phyloP scores from a whole-genome alignment of 2,888 invertebrate genomes.

The Atrina japonica region DNA sequence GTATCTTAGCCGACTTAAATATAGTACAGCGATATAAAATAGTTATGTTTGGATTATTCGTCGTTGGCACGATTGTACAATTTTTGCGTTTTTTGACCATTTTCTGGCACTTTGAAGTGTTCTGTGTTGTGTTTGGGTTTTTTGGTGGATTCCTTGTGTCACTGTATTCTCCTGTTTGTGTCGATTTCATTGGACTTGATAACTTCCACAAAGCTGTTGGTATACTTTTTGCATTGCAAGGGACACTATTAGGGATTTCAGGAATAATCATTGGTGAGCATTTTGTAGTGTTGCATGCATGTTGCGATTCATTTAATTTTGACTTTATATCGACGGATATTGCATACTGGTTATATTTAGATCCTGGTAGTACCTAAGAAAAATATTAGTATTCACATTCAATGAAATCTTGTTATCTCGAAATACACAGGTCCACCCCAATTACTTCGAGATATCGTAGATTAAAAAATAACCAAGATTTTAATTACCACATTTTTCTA shows the following conservation, averaged over 20 bases:
- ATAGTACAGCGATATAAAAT: slow-evolving; percentile 15
- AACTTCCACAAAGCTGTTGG: slow-evolving; percentile 20
- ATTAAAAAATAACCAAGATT: too few species aligned
- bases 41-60: slow-evolving; percentile 13
- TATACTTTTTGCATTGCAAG: slow-evolving; percentile 7
- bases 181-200: slow-evolving; percentile 27
- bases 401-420: too few species aligned
- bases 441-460: too few species aligned
- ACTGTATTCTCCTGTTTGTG: slow-evolving; percentile 25
- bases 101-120: slow-evolving; percentile 15
- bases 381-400: too few species aligned
- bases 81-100: slow-evolving; percentile 1
- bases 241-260: slow-evolving; percentile 3
- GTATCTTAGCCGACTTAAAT: slow-evolving; percentile 12
- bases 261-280: slow-evolving; percentile 15
- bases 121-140: slow-evolving; percentile 18
- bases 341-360: too few species aligned
- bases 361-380: too few species aligned
- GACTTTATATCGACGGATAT: too few species aligned
- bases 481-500: too few species aligned
- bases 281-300: not conserved
- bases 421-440: too few species aligned
- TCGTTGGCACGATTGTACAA: slow-evolving; percentile 9
- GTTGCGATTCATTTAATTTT: too few species aligned
- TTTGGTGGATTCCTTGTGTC: slow-evolving; percentile 26